Evolutionary conservation across 2,888 invertebrate genomes (phyloP).

Genomic region (Diaprepes abbreviatus): DNA sequence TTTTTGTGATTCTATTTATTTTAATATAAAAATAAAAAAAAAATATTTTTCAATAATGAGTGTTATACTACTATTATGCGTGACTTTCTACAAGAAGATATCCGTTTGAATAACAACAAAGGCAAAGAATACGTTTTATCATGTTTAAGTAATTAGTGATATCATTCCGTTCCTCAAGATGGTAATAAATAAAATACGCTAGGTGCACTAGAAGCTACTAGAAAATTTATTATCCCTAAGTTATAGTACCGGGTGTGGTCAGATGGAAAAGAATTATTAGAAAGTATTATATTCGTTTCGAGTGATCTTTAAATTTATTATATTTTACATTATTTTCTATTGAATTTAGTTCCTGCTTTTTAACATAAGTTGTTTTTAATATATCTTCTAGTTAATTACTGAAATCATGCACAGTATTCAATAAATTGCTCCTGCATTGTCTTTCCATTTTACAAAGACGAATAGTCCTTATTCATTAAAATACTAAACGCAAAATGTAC

Average conservation of each 20-base stretch:
- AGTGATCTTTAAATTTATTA: neutral
- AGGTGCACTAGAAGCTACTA: neutral
- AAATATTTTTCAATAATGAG: no score
- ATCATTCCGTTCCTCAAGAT: neutral
- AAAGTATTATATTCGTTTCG: neutral
- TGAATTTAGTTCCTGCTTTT: neutral
- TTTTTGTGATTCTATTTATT: no score
- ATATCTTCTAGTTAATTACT: no score
- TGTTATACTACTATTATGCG: no score
- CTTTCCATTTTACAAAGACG: no score
- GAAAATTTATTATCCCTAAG: neutral
- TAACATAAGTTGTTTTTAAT: no score
- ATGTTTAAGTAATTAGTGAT: neutral
- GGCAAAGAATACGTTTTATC: neutral
- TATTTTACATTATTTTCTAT: neutral
- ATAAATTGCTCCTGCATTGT: no score
- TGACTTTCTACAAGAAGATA: slow-evolving; percentile 52
- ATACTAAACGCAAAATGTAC: no score
- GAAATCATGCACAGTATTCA: no score
- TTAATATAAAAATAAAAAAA: slow-evolving; percentile 55
- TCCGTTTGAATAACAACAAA: neutral
- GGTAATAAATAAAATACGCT: neutral
- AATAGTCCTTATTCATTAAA: no score
- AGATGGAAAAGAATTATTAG: neutral
- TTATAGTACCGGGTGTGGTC: neutral